Conservation (phyloP, 2,888 invertebrate genomes). For the Axea sp. region DNA sequence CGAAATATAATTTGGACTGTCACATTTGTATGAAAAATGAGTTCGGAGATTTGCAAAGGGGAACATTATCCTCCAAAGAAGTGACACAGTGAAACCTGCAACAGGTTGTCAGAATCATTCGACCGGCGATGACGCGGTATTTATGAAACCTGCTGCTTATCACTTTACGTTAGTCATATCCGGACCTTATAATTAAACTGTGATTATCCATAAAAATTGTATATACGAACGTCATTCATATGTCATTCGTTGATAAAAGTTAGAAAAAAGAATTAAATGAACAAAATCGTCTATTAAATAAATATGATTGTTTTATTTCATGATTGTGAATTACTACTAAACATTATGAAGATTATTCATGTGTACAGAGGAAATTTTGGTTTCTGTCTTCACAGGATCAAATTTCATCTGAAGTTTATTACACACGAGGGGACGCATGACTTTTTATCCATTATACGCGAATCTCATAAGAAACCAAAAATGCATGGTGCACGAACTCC, state of each 20-base stretch:
- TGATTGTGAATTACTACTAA: not conserved
- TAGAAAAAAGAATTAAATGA: no score
- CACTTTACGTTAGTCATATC: slow-evolving; percentile 55
- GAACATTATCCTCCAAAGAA: slow-evolving; percentile 23
- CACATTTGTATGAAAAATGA: slow-evolving; percentile 32
- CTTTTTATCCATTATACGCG: slow-evolving; percentile 24
- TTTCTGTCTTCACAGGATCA: not conserved
- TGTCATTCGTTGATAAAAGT: not conserved
- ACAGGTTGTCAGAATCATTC: slow-evolving; percentile 48
- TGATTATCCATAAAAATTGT: slow-evolving; percentile 69
- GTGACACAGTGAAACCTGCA: slow-evolving; percentile 39
- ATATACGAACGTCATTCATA: slow-evolving; percentile 26
- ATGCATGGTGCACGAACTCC: slow-evolving; percentile 49
- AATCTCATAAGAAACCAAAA: slow-evolving; percentile 37
- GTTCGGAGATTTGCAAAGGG: slow-evolving; percentile 4
- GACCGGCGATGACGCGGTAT: slow-evolving; percentile 43
- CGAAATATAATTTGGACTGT: slow-evolving; percentile 22
- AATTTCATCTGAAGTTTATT: slow-evolving; percentile 32
- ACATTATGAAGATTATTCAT: no score
- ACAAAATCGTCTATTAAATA: no score
- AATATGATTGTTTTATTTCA: not conserved
- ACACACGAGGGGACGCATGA: slow-evolving; percentile 4
- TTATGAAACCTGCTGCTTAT: slow-evolving; percentile 53
- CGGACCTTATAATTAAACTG: slow-evolving; percentile 66
- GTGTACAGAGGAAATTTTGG: no score